phyloP scores from a whole-genome alignment of 2,888 invertebrate genomes.

The Thecophora atra region DNA sequence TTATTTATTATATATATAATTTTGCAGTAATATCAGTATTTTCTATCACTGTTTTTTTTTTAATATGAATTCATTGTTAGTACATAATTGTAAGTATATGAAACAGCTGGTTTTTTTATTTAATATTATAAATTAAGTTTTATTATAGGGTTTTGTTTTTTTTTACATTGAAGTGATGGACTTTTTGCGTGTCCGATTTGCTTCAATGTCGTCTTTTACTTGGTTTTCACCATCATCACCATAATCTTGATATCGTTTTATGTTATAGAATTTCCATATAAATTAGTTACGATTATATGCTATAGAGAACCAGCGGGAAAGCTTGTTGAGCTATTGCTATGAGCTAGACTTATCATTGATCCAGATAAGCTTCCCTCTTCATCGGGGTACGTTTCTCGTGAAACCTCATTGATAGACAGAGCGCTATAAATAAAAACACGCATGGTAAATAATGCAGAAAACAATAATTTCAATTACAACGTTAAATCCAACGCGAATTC shows the following conservation, averaged over 20 bases:
- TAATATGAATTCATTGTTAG: conserved; percentile 20
- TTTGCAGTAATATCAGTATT: conserved; percentile 22
- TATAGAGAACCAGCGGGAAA: conserved; percentile 85
- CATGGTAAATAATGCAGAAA: conserved; percentile 38
- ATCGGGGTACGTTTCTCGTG: conserved; percentile 87
- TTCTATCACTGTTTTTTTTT: conserved; percentile 20
- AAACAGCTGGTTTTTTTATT: conserved; percentile 32
- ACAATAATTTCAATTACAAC: conserved; percentile 20
- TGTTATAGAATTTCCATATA: conserved; percentile 60
- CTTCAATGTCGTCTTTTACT: conserved; percentile 51
- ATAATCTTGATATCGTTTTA: conserved; percentile 53
- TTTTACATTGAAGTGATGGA: conserved; percentile 52
- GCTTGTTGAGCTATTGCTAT: conserved; percentile 93
- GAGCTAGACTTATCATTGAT: conserved; percentile 93
- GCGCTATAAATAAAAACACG: conserved; percentile 71
- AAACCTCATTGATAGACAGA: conserved; percentile 90
- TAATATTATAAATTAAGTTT: conserved; percentile 44
- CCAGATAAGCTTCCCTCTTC: conserved; percentile 93
- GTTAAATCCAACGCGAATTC: no score
- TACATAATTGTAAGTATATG: conserved; percentile 22
- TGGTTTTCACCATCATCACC: conserved; percentile 53
- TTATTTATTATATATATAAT: conserved; percentile 20
- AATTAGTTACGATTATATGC: conserved; percentile 62
- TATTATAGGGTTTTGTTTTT: conserved; percentile 46
- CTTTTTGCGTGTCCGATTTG: conserved; percentile 47